phyloP scores from a whole-genome alignment of 1,140 invertebrate genomes.

The Drosophila saltans region DNA sequence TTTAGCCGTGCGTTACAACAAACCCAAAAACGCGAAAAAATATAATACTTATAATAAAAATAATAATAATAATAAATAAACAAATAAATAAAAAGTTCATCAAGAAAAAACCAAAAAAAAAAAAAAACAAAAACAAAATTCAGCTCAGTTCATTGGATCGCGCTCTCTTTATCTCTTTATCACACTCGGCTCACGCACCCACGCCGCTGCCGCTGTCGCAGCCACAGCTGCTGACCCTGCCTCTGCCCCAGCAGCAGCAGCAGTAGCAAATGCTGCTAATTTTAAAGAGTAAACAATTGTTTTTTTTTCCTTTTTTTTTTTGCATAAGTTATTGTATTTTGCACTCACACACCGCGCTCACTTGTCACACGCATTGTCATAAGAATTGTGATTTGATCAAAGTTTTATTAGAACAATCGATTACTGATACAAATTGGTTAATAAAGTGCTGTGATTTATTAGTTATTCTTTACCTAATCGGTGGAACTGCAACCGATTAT shows the following conservation, averaged over 20 bases:
- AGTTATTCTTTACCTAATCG: neutral
- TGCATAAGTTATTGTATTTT: constrained; percentile 37
- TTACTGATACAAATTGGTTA: neutral
- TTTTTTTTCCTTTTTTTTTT: constrained; percentile 16
- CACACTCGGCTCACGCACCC: constrained; percentile 55
- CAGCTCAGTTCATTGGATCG: constrained; percentile 14
- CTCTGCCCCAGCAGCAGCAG: constrained; percentile 42
- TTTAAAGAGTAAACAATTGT: constrained; percentile 73
- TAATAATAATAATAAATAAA: constrained; percentile 28
- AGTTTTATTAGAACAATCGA: neutral
- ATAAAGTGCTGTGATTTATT: neutral
- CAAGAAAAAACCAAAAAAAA: constrained; percentile 26
- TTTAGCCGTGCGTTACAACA: constrained; percentile 40
- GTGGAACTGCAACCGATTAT: neutral
- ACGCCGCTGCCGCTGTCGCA: constrained; percentile 22
- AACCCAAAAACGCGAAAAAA: constrained; percentile 16
- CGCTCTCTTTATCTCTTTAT: constrained; percentile 21
- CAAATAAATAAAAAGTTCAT: constrained; percentile 11
- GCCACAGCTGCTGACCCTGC: constrained; percentile 32
- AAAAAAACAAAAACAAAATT: constrained; percentile 29
- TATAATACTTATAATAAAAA: neutral
- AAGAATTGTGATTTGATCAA: neutral
- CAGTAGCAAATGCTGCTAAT: constrained; percentile 64
- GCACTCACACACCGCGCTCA: neutral
- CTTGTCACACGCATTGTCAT: neutral